Conservation (phyloP, 2,797 vertebrate species). For the Odontamblyopus lacepedii region DNA sequence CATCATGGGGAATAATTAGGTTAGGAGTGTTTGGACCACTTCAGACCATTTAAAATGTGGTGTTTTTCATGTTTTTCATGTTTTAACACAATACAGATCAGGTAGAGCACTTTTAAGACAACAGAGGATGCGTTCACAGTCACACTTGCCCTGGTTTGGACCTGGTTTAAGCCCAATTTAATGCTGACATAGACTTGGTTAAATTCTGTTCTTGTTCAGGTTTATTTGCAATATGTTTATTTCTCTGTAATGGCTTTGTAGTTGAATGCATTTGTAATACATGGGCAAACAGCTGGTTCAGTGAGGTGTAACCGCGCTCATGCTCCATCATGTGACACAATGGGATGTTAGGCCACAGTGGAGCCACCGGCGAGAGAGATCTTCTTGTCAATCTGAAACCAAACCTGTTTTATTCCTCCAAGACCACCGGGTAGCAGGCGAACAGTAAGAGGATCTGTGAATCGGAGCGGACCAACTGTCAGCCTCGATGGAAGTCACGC, state of each 20-base stretch:
- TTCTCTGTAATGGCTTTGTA: background rate
- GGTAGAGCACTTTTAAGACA: too few relatives aligned
- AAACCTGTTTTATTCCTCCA: slow-evolving; percentile 66
- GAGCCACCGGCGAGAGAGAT: slow-evolving; percentile 32
- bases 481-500: slow-evolving; percentile 71
- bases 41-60: too few relatives aligned
- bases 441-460: slow-evolving; percentile 71
- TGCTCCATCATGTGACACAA: slow-evolving; percentile 65
- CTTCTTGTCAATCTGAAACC: slow-evolving; percentile 62
- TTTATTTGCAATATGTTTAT: background rate
- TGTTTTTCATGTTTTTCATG: too few relatives aligned
- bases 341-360: slow-evolving; percentile 15
- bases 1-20: too few relatives aligned
- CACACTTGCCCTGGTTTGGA: background rate
- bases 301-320: slow-evolving; percentile 57
- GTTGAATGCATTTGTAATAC: slow-evolving; percentile 41
- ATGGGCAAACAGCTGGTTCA: slow-evolving; percentile 49
- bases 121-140: too few relatives aligned
- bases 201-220: background rate
- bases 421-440: slow-evolving; percentile 63
- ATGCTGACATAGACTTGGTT: background rate
- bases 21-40: too few relatives aligned
- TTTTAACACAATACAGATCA: too few relatives aligned
- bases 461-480: slow-evolving; percentile 77
- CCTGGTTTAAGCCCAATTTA: background rate